Evolutionary conservation across 2,797 vertebrate genomes (phyloP).

Genomic region (Bradypus variegatus): DNA sequence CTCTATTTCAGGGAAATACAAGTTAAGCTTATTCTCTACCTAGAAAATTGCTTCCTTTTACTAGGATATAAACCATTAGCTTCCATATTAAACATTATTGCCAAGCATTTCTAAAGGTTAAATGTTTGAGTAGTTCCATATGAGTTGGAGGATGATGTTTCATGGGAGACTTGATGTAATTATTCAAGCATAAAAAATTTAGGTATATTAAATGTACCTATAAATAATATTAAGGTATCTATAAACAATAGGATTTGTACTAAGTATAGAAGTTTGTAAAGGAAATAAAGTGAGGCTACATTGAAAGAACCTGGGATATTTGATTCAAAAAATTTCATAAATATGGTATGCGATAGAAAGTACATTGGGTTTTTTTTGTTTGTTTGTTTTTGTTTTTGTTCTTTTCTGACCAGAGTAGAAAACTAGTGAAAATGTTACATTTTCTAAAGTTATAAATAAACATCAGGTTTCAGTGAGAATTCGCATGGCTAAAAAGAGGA

Average conservation of each 20-base stretch:
- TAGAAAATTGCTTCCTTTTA: not conserved
- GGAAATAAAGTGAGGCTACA: too few species aligned
- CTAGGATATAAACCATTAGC: not conserved
- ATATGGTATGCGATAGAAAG: too few species aligned
- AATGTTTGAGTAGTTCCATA: not conserved
- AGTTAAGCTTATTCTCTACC: not conserved
- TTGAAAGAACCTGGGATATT: too few species aligned
- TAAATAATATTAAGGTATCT: not conserved
- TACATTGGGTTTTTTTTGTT: too few species aligned
- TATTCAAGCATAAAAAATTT: not conserved
- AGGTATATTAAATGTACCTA: not conserved
- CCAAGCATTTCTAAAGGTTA: not conserved
- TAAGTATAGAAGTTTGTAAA: not conserved
- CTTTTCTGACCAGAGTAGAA: too few species aligned
- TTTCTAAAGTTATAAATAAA: too few species aligned
- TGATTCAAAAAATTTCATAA: too few species aligned
- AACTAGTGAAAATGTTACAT: too few species aligned
- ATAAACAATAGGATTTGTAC: not conserved
- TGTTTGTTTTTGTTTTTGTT: too few species aligned
- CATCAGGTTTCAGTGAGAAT: too few species aligned
- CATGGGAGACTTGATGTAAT: not conserved
- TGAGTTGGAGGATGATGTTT: not conserved
- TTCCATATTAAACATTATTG: not conserved
- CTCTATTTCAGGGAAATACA: not conserved
- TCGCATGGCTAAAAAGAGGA: too few species aligned